Evolutionary conservation across 2,113 vertebrate species (phyloP), one percentile per base, ranked within the genome.

Genomic region (Carassius auratus): DNA sequence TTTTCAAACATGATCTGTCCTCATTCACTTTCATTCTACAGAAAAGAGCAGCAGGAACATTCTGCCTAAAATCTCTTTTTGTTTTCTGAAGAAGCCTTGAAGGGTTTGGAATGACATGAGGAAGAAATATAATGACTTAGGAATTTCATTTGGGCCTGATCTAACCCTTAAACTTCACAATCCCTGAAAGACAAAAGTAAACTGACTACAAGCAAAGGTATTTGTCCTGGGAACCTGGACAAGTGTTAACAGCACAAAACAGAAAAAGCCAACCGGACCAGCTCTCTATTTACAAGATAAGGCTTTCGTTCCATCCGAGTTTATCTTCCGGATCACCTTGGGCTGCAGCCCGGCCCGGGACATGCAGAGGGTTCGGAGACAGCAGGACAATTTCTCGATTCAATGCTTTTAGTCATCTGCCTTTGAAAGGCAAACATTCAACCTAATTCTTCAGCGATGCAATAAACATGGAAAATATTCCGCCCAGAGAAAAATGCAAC

Each of bases 301-400:
- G 87, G 87, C 90, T 90, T 89, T 85, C 83, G 19, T 87, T 88
- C 88, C 80, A 85, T 87, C 88, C 84, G 87, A 38, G 87, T 92
- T 90, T 87, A 83, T 92, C 88, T 90, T 90, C 90, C 88, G 88
- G 82, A 91, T 92, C 90, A 90, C 85, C 84, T 86, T 81, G 83
- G 86, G 64, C 45, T 76, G 64, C 26, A 76, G 73, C 50, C 77
- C 82, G 69, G 81, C 33, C 42, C 50, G 38, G 81, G 78, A 76
- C 62, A 26, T 38, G n/a, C 61, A 1, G 66, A 14, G 66, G 55
- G 59, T 52, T 82, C 21, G 8, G 64, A 86, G 74, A 84, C 75
- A 78, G 52, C 21, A 71, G 79, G 85, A 55, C 73, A 81, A 84
- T 88, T 81, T 81, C 76, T 84, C 80, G 50, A 78, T 71, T 81